phyloP scores from a whole-genome alignment of 2,113 vertebrate genomes.

The Platycercus adscitus region DNA sequence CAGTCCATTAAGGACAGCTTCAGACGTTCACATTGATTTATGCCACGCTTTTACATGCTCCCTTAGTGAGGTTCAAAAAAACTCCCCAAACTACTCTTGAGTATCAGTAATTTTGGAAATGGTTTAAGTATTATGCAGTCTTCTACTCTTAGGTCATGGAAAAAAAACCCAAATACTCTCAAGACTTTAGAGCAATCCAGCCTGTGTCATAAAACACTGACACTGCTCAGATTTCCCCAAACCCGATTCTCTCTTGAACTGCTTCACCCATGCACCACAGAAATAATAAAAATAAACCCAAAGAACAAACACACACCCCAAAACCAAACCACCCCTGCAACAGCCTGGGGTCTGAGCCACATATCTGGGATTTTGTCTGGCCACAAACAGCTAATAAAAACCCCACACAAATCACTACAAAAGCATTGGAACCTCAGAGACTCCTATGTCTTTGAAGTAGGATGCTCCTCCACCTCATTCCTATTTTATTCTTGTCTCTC shows the following conservation, averaged over 20 bases:
- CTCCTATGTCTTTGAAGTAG: neutral
- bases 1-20: neutral
- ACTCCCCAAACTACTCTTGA: neutral
- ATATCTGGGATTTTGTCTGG: neutral
- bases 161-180: neutral
- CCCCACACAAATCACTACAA: neutral
- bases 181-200: neutral
- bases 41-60: neutral
- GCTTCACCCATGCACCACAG: neutral
- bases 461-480: neutral
- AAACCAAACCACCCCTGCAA: neutral
- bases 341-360: neutral
- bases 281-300: neutral
- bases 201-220: neutral
- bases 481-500: neutral
- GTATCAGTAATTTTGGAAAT: neutral
- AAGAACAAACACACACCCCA: neutral
- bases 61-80: neutral
- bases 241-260: neutral
- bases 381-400: neutral
- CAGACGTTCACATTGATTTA: neutral
- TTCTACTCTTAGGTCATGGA: neutral
- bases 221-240: neutral
- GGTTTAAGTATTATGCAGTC: neutral
- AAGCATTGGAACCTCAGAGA: neutral